phyloP scores from a whole-genome alignment of 1,140 invertebrate species.

The Diorhabda sublineata region DNA sequence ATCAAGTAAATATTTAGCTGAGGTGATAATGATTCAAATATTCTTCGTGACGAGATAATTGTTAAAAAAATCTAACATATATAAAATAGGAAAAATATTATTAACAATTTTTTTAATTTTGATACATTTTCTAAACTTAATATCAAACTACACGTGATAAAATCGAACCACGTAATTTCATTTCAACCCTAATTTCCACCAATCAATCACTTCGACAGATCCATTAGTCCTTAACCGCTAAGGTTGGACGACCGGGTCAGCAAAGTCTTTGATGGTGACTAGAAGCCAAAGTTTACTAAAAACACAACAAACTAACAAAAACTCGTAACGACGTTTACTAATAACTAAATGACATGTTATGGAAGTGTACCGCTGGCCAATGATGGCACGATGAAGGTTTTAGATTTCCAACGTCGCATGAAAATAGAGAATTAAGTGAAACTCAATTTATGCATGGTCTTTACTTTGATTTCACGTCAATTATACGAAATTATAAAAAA shows the following conservation, averaged over 20 bases:
- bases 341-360: conserved; percentile 1
- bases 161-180: no score
- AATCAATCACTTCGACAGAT: neutral
- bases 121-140: no score
- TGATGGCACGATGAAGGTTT: neutral
- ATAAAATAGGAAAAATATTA: no score
- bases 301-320: neutral
- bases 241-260: neutral
- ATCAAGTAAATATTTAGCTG: neutral
- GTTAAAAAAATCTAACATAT: no score
- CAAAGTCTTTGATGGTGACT: neutral
- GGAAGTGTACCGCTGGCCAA: neutral
- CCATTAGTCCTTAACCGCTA: neutral
- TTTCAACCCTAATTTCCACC: no score
- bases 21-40: no score
- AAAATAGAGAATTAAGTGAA: neutral
- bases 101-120: no score
- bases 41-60: no score
- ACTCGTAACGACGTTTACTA: neutral
- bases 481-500: no score
- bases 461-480: no score
- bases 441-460: neutral
- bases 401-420: neutral
- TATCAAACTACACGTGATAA: no score
- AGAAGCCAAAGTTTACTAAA: neutral